Evolutionary conservation across 2,888 invertebrate genomes (phyloP).

Genomic region (Pherbina coryleti): DNA sequence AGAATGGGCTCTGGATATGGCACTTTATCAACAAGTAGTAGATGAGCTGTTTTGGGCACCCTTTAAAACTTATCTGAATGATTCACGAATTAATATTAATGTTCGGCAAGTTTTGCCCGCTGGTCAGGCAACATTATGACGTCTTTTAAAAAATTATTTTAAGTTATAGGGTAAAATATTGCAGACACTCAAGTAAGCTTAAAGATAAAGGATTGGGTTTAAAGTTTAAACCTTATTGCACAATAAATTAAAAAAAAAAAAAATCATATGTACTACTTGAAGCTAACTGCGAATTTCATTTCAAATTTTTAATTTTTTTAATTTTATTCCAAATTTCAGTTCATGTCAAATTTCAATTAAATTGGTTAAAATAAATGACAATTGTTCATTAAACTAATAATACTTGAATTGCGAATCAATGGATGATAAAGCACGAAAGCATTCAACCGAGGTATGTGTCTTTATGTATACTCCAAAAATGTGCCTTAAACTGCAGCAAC

Average conservation of each 20-base stretch:
- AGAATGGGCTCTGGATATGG: conserved; percentile 47
- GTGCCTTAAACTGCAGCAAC: too few species aligned
- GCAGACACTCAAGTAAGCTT: not conserved
- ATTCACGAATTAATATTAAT: conserved; percentile 93
- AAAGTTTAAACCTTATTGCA: not conserved
- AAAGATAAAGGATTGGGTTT: not conserved
- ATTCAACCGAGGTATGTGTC: not conserved
- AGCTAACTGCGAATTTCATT: not conserved
- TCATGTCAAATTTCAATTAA: conserved; percentile 1
- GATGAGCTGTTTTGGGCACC: conserved; percentile 71
- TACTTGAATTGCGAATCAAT: not conserved
- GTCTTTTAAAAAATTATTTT: not conserved
- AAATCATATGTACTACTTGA: not conserved
- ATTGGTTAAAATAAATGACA: not conserved
- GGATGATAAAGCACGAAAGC: not conserved
- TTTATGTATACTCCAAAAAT: not conserved
- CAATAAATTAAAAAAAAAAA: not conserved
- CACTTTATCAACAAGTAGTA: conserved; percentile 59
- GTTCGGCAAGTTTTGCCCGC: conserved; percentile 85
- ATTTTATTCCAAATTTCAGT: conserved; percentile 14
- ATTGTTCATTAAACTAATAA: not conserved
- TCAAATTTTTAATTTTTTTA: not conserved
- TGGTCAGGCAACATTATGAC: conserved; percentile 17
- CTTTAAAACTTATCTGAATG: conserved; percentile 75
- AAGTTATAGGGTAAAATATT: not conserved